phyloP scores from a whole-genome alignment of 2,113 vertebrate genomes.

The Sprattus sprattus region DNA sequence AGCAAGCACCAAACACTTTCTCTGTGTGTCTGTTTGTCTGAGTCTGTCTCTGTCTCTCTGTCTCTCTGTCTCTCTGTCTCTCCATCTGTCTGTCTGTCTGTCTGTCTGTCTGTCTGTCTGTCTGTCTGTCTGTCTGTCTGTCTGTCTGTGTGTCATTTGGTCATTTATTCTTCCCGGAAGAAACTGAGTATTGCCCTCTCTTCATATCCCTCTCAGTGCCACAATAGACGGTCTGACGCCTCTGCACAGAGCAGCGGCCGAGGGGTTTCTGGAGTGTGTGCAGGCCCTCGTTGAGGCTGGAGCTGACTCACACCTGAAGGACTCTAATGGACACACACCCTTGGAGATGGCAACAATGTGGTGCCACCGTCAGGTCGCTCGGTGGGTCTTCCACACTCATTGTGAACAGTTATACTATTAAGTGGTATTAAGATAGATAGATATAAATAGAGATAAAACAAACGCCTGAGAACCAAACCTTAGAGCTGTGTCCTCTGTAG shows the following conservation, averaged over 20 bases:
- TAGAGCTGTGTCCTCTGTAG: no score
- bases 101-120: no score
- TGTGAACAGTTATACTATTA: background rate
- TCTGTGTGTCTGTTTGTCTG: background rate
- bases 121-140: no score
- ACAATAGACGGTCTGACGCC: conserved; percentile 57
- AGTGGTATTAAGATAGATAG: background rate
- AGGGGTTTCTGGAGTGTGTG: conserved; percentile 60
- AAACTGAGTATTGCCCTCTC: background rate
- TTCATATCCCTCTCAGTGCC: conserved; percentile 38
- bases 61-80: no score
- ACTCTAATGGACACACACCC: conserved; percentile 57
- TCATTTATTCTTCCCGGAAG: no score
- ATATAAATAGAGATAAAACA: no score
- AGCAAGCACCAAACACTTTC: background rate
- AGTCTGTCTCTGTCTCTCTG: no score
- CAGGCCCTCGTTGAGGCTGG: conserved; percentile 55
- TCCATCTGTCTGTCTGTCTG: no score
- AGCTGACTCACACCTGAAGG: conserved; percentile 53
- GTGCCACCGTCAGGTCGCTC: conserved; percentile 53
- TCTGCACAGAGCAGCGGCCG: conserved; percentile 65
- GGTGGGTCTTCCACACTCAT: conserved; percentile 48
- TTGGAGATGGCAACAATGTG: conserved; percentile 61
- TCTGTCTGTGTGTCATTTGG: no score
- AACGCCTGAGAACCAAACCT: no score